These are phyloP conservation scores for Zygogramma bicolorata DNA, from an alignment of 2,888 invertebrate genomes.

Conservation along the genomic window DNA sequence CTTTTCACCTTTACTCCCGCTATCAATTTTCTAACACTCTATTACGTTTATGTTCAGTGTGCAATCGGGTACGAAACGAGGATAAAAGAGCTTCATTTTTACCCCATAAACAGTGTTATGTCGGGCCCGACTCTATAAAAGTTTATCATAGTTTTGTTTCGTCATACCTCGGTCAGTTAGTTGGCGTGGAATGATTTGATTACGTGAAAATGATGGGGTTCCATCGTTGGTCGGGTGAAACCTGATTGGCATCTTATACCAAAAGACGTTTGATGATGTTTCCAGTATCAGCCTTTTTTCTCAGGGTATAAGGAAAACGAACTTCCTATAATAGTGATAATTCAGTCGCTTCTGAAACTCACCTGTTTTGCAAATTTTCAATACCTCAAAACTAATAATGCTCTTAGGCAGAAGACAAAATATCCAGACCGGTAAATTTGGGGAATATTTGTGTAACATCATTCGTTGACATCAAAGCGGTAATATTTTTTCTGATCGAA, in stretches of 20 bases:
- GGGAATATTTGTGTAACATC: no score
- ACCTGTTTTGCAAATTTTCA: no score
- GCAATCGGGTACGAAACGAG: conserved; percentile 59
- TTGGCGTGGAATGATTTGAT: conserved; percentile 9
- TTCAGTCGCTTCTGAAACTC: no score
- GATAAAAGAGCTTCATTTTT: conserved; percentile 61
- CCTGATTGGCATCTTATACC: background rate
- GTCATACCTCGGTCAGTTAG: background rate
- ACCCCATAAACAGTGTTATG: conserved; percentile 53
- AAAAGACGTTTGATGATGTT: no score
- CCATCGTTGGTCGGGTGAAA: background rate
- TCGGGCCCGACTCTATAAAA: conserved; percentile 1
- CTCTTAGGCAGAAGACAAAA: no score
- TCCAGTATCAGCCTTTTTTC: background rate
- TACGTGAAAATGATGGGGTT: background rate
- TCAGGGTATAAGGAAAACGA: background rate
- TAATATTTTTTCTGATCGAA: no score
- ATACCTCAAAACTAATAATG: no score
- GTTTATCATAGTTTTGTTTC: conserved; percentile 7
- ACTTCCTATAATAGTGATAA: no score
- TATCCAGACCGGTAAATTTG: no score
- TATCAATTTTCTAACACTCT: conserved; percentile 62
- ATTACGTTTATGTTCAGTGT: conserved; percentile 60
- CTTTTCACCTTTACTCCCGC: conserved; percentile 62
- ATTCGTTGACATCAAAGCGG: no score